phyloP scores from a whole-genome alignment of 2,888 invertebrate species.

The Agriopis leucophaearia region DNA sequence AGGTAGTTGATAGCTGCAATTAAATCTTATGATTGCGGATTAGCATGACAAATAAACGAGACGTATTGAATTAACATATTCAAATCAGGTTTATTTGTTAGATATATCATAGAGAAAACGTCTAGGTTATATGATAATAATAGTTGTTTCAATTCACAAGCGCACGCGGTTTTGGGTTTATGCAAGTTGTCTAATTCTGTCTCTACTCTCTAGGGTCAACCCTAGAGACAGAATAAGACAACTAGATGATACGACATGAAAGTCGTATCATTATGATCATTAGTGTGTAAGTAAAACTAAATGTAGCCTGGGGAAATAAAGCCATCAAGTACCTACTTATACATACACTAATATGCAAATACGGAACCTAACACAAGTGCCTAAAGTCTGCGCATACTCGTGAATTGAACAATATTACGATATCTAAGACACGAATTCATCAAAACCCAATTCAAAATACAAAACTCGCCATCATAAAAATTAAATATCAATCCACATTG shows the following conservation, averaged over 20 bases:
- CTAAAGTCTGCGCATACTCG: background rate
- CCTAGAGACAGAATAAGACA: too few species aligned
- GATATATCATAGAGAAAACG: background rate
- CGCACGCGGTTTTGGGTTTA: background rate
- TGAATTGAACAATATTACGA: background rate
- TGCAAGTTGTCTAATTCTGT: background rate
- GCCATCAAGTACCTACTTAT: too few species aligned
- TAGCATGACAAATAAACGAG: slow-evolving; percentile 26
- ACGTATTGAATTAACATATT: slow-evolving; percentile 26
- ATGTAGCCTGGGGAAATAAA: too few species aligned
- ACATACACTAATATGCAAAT: too few species aligned
- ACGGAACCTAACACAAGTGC: too few species aligned
- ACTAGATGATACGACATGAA: too few species aligned
- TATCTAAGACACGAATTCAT: slow-evolving; percentile 23
- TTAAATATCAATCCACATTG: slow-evolving; percentile 24
- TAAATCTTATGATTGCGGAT: slow-evolving; percentile 17
- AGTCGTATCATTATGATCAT: too few species aligned
- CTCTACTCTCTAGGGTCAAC: too few species aligned
- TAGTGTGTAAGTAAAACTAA: too few species aligned
- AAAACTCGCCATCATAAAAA: slow-evolving; percentile 18
- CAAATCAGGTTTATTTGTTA: slow-evolving; percentile 26
- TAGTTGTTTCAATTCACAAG: background rate
- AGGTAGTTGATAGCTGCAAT: slow-evolving; percentile 17
- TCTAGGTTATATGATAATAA: background rate
- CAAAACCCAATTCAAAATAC: slow-evolving; percentile 25